Evolutionary conservation across 2,888 invertebrate genomes (phyloP).

Genomic region (Osmoderma eremita): DNA sequence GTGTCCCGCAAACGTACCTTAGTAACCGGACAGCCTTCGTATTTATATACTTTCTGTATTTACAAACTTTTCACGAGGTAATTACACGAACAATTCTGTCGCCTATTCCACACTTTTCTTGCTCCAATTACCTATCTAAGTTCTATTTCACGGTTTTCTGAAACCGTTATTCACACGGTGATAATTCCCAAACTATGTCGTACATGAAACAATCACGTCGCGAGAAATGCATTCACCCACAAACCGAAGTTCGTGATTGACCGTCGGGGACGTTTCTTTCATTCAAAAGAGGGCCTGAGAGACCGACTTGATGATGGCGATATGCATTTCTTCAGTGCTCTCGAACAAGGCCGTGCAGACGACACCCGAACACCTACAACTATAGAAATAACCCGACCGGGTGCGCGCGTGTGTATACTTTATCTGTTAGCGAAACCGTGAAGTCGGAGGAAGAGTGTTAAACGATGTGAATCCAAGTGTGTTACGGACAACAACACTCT

Average conservation of each 20-base stretch:
- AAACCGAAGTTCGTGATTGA: not conserved
- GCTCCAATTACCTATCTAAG: conserved; percentile 14
- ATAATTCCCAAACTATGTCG: conserved; percentile 22
- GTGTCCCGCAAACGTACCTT: no score
- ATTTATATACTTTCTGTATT: no score
- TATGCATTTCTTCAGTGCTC: not conserved
- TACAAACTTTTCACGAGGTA: no score
- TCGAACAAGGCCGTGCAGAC: not conserved
- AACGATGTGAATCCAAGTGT: conserved; percentile 56
- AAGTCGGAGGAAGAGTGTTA: conserved; percentile 51
- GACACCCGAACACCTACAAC: conserved; percentile 17
- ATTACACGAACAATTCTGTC: no score
- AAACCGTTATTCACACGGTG: conserved; percentile 11
- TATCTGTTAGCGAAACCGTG: conserved; percentile 40
- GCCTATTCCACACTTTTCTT: not conserved
- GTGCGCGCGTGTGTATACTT: conserved; percentile 42
- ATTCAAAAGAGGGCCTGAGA: no score
- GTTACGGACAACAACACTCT: conserved; percentile 45
- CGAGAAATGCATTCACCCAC: conserved; percentile 14
- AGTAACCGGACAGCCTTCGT: no score
- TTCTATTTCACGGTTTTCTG: not conserved
- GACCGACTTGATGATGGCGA: not conserved
- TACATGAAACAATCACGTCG: conserved; percentile 4
- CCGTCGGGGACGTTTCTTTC: no score
- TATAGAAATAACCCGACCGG: conserved; percentile 16